Base-by-base conservation (phyloP, 1,140 invertebrate species). In the Dreissena rostriformis region DNA sequence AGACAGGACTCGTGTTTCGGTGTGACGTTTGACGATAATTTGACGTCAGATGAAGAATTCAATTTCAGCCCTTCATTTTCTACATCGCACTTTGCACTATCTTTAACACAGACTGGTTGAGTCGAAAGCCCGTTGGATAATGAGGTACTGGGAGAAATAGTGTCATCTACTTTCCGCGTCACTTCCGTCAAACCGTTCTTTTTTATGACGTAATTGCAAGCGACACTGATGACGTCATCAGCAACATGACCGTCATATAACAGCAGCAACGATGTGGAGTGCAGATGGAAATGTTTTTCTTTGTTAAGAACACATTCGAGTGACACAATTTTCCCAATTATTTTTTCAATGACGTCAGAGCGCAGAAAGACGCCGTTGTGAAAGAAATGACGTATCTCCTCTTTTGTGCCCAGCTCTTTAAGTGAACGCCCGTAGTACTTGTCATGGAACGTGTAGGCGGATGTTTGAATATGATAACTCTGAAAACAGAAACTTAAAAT, bases 371-470 rank as follows among this genome's bases (percentile, higher is more conserved):
- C n/a, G n/a, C 74, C 82, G 52, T 84, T 72, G 72, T 78, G 82
- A n/a, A 84, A 84, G 49, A 84, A 84, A 17, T 71, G 67, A n/a
- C 15, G 8, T 17, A 84, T 15, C n/a, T 84, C 82, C 22, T 71
- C 51, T 7, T 77, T 24, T 19, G 51, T 74, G 1, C 74, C 67
- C 11, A 26, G 17, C 0, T 70, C 52, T 17, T 84, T 67, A 4
- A 84, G 57, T 24, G 24, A 49, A 10, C 82, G 74, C 17, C 82
- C 82, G 39, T 61, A 61, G 39, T 84, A 84, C 61, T 84, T 84
- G 61, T 84, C 74, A 55, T 55, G 82, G 28, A 70, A 84, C 28
- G 57, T 55, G 52, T 84, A 84, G 11, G 17, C 28, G 0, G 57
- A 14, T 6, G 51, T 28, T 4, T 19, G 17, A 11, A 17, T 84